Conservation (phyloP, 2,888 invertebrate species). For the Halictus quadricinctus region DNA sequence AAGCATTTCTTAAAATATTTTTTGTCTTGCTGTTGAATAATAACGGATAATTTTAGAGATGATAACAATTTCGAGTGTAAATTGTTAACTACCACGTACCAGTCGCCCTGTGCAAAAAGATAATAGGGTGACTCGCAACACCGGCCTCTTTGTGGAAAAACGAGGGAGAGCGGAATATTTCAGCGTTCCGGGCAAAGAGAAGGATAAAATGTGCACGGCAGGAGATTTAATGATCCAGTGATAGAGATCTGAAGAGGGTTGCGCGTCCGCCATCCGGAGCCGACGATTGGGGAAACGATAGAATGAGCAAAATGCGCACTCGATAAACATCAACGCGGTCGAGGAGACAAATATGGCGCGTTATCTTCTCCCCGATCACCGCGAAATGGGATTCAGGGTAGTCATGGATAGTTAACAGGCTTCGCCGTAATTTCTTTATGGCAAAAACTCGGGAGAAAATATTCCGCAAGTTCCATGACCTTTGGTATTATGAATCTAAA, state of each 20-base stretch:
- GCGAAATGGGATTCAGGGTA: not conserved
- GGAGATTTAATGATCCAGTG: conserved; percentile 21
- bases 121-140: not conserved
- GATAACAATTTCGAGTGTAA: not conserved
- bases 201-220: not conserved
- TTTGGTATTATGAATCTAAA: not conserved
- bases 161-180: not conserved
- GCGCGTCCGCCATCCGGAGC: not conserved
- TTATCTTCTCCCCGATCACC: conserved; percentile 32
- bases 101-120: not conserved
- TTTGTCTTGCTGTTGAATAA: too few species aligned
- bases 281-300: conserved; percentile 26
- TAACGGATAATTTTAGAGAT: too few species aligned
- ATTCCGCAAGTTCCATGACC: not conserved
- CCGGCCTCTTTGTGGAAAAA: not conserved
- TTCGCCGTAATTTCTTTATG: not conserved
- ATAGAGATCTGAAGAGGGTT: not conserved
- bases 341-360: conserved; percentile 40
- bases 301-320: conserved; percentile 23
- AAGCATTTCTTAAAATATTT: too few species aligned
- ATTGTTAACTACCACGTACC: not conserved
- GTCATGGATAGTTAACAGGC: not conserved
- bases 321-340: conserved; percentile 42
- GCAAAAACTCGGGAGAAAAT: not conserved
- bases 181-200: not conserved